Conservation (phyloP, 2,888 invertebrate species). For the Cheilosia soror region DNA sequence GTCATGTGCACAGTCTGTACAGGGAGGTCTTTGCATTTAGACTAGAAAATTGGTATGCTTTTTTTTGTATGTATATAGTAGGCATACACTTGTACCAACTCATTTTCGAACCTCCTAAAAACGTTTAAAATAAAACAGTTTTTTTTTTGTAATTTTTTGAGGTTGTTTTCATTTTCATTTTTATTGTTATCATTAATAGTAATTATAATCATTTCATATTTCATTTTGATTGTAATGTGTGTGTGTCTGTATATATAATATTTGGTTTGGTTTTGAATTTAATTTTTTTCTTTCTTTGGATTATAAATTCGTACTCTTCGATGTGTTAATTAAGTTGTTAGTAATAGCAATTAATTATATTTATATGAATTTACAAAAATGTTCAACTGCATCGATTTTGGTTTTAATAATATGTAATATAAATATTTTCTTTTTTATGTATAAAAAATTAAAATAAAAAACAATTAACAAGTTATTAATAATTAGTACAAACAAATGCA, state of each 20-base stretch:
- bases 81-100: background rate
- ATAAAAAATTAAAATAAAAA: conserved; percentile 56
- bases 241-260: conserved; percentile 63
- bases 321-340: conserved; percentile 73
- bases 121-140: conserved; percentile 57
- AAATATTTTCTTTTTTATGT: conserved; percentile 27
- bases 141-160: conserved; percentile 67
- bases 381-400: conserved; percentile 49
- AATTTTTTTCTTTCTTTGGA: conserved; percentile 54
- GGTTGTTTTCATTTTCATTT: conserved; percentile 72
- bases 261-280: conserved; percentile 39
- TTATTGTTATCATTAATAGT: conserved; percentile 74
- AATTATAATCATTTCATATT: conserved; percentile 69
- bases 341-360: conserved; percentile 63
- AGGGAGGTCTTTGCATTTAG: too few species aligned
- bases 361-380: conserved; percentile 65
- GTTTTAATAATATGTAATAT: conserved; percentile 16
- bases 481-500: conserved; percentile 31
- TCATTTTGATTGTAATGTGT: conserved; percentile 73
- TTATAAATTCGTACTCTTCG: conserved; percentile 76
- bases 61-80: too few species aligned
- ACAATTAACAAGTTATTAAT: conserved; percentile 62
- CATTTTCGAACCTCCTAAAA: background rate
- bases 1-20: too few species aligned
- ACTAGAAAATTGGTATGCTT: too few species aligned